Percentiles rank a stretch among this genome's conserved stretches.
Conservation (phyloP, 2,888 invertebrate genomes). For the Thereva nobilitata region DNA sequence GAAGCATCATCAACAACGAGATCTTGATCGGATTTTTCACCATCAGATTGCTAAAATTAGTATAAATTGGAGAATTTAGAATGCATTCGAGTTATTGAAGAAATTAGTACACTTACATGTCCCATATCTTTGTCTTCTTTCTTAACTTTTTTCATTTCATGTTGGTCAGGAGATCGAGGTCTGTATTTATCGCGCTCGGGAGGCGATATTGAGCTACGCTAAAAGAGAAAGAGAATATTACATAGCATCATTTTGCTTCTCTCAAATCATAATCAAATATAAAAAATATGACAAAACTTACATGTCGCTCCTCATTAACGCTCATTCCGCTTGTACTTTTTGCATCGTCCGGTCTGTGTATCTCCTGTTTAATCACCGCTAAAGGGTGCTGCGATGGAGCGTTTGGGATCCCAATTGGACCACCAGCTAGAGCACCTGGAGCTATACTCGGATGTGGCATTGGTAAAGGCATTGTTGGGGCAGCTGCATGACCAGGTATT, state of each 20-base stretch:
- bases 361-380: constrained; percentile 78
- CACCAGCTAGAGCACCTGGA: constrained; percentile 60
- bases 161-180: constrained; percentile 76
- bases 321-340: constrained; percentile 70
- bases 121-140: constrained; percentile 84
- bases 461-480: constrained; percentile 71
- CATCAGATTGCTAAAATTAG: constrained; percentile 70
- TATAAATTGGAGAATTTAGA: neutral
- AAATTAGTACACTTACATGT: constrained; percentile 67
- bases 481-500: constrained; percentile 70
- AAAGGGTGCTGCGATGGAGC: constrained; percentile 73
- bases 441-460: constrained; percentile 69
- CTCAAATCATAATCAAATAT: neutral
- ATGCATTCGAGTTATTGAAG: neutral
- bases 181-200: constrained; percentile 78
- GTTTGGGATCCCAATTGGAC: constrained; percentile 67
- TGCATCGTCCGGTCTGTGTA: constrained; percentile 75
- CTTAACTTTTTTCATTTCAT: constrained; percentile 70
- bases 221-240: constrained; percentile 48
- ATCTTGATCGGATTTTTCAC: constrained; percentile 87
- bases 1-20: constrained; percentile 94
- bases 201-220: constrained; percentile 86
- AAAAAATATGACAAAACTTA: constrained; percentile 29
- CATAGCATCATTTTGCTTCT: neutral
- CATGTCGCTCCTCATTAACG: constrained; percentile 55